phyloP scores from a whole-genome alignment of 1,140 invertebrate species.

The Zaprionus kolodkinae region DNA sequence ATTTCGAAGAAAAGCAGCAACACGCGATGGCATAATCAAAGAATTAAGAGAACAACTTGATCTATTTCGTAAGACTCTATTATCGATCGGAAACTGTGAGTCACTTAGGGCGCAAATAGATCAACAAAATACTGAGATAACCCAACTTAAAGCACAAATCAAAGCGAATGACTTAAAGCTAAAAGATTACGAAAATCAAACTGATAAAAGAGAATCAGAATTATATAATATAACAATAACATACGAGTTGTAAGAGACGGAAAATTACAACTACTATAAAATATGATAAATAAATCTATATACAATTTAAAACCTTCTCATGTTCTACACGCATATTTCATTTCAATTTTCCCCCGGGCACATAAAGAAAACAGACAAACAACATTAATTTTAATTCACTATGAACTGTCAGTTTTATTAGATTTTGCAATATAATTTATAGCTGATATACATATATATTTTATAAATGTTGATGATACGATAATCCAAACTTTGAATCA shows the following conservation, averaged over 20 bases:
- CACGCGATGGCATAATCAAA: not conserved
- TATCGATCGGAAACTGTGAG: not conserved
- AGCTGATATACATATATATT: not conserved
- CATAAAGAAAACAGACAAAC: not conserved
- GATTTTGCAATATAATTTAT: not conserved
- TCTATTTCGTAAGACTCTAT: not conserved
- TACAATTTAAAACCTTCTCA: not conserved
- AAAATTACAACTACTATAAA: too few species aligned
- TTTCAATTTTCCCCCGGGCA: not conserved
- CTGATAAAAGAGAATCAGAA: not conserved
- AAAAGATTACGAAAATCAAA: not conserved
- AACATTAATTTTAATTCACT: not conserved
- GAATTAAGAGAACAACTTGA: constrained; percentile 1
- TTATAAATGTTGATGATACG: not conserved
- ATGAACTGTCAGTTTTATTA: not conserved
- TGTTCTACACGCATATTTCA: not conserved
- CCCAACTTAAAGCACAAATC: not conserved
- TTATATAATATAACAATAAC: not conserved
- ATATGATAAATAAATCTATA: too few species aligned
- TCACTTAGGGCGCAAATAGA: not conserved
- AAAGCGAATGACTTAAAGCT: not conserved
- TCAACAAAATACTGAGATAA: not conserved
- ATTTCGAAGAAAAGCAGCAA: not conserved
- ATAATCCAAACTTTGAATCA: not conserved
- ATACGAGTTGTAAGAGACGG: not conserved